Evolutionary conservation across 2,797 vertebrate genomes (phyloP).

Genomic region (Sciurus vulgaris): DNA sequence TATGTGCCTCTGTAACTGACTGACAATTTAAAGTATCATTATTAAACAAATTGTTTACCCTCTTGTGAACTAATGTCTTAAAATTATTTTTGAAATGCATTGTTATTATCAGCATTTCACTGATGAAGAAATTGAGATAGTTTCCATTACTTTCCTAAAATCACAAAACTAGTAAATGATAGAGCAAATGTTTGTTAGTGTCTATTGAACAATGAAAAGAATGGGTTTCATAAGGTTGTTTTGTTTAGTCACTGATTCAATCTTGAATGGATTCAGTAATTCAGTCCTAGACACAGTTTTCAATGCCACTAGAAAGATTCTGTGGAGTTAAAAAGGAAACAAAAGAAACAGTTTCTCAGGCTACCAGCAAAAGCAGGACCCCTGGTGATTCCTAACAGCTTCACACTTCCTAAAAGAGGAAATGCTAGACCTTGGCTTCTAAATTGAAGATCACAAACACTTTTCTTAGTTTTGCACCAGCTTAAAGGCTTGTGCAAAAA

Average conservation of each 20-base stretch:
- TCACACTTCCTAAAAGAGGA: background rate
- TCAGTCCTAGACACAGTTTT: background rate
- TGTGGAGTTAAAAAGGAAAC: background rate
- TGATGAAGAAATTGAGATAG: background rate
- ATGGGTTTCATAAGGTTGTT: background rate
- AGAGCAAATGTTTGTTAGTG: background rate
- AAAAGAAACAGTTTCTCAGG: background rate
- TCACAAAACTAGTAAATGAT: background rate
- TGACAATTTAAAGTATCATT: background rate
- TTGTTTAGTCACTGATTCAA: background rate
- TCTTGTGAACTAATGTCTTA: slow-evolving; percentile 2
- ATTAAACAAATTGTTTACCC: background rate
- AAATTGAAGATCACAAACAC: background rate
- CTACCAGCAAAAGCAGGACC: background rate
- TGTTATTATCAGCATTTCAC: background rate
- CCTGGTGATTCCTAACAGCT: background rate
- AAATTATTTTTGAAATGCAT: background rate
- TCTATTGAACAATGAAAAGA: background rate
- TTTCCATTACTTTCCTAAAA: background rate
- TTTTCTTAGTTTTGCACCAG: background rate
- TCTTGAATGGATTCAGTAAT: slow-evolving; percentile 5
- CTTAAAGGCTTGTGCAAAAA: background rate
- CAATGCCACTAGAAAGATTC: background rate
- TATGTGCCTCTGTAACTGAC: background rate
- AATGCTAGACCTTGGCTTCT: background rate